Evolutionary conservation across 2,888 invertebrate genomes (phyloP).

Genomic region (Flexamia atlantica): DNA sequence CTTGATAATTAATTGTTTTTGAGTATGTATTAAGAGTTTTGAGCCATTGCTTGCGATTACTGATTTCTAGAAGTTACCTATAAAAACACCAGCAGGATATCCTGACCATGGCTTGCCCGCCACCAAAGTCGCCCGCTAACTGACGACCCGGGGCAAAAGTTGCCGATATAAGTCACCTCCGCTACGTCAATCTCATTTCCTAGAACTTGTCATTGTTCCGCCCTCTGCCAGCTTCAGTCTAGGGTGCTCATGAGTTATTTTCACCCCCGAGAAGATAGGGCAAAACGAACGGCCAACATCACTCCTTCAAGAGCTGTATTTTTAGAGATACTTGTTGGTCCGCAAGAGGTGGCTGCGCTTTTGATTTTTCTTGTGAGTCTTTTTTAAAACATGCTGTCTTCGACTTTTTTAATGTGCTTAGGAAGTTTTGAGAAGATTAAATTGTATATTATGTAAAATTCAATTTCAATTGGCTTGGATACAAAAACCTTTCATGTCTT

Average conservation of each 20-base stretch:
- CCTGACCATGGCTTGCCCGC: slow-evolving; percentile 22
- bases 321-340: neutral
- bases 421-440: too few relatives aligned
- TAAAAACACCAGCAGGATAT: slow-evolving; percentile 40
- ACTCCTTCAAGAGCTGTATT: slow-evolving; percentile 27
- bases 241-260: slow-evolving; percentile 42
- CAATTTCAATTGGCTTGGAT: too few relatives aligned
- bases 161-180: slow-evolving; percentile 30
- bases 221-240: neutral
- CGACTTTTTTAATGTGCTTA: too few relatives aligned
- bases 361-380: neutral
- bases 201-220: slow-evolving; percentile 16
- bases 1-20: too few relatives aligned
- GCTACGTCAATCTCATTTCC: slow-evolving; percentile 54
- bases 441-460: too few relatives aligned
- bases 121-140: neutral
- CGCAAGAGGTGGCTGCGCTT: neutral
- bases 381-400: too few relatives aligned
- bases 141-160: neutral
- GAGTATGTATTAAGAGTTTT: too few relatives aligned
- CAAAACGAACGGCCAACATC: slow-evolving; percentile 20
- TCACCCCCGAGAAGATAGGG: neutral
- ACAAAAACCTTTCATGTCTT: too few relatives aligned
- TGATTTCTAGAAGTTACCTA: slow-evolving; percentile 38
- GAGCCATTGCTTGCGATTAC: too few relatives aligned